Percentiles rank a stretch among this genome's conserved stretches.
These are phyloP conservation scores for Cheilosia urbana DNA, from an alignment of 2,888 invertebrate genomes.

Conservation along the genomic window DNA sequence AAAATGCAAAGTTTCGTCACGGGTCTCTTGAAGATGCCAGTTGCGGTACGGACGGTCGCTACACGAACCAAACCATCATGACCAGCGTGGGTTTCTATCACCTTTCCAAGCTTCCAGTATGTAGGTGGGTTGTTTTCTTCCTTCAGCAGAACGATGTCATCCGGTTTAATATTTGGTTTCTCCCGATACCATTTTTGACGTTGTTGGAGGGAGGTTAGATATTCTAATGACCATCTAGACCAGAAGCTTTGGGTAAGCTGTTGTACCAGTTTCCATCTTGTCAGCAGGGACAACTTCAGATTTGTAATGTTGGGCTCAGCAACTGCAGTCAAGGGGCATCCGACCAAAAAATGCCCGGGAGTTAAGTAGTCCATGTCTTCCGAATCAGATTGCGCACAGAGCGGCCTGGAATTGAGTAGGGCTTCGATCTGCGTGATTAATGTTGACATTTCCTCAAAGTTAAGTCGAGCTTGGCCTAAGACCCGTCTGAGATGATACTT, in stretches of 20 bases:
- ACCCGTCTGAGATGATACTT: slow-evolving; percentile 18
- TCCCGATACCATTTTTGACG: slow-evolving; percentile 8
- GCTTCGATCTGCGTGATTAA: background rate
- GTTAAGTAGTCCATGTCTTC: slow-evolving; percentile 15
- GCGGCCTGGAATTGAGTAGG: background rate
- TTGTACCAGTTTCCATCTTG: slow-evolving; percentile 41
- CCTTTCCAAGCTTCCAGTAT: background rate
- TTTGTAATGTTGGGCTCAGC: slow-evolving; percentile 23
- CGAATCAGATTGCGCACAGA: slow-evolving; percentile 7
- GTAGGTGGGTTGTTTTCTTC: background rate
- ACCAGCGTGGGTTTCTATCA: slow-evolving; percentile 10
- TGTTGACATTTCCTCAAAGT: slow-evolving; percentile 33
- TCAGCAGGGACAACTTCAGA: slow-evolving; percentile 24
- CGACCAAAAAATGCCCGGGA: slow-evolving; percentile 5
- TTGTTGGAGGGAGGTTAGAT: slow-evolving; percentile 15
- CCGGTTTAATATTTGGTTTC: slow-evolving; percentile 4
- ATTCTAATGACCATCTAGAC: slow-evolving; percentile 29
- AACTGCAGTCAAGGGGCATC: background rate
- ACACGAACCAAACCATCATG: background rate
- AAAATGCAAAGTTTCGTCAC: slow-evolving; percentile 18
- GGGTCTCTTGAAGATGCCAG: slow-evolving; percentile 6
- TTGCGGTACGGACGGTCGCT: background rate
- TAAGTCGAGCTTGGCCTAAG: slow-evolving; percentile 17
- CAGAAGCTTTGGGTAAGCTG: slow-evolving; percentile 38
- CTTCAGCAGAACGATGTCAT: slow-evolving; percentile 27